Evolutionary conservation across 2,888 invertebrate species (phyloP), one percentile per base, ranked within the genome.

Genomic region (Cremastobaeus sp.): DNA sequence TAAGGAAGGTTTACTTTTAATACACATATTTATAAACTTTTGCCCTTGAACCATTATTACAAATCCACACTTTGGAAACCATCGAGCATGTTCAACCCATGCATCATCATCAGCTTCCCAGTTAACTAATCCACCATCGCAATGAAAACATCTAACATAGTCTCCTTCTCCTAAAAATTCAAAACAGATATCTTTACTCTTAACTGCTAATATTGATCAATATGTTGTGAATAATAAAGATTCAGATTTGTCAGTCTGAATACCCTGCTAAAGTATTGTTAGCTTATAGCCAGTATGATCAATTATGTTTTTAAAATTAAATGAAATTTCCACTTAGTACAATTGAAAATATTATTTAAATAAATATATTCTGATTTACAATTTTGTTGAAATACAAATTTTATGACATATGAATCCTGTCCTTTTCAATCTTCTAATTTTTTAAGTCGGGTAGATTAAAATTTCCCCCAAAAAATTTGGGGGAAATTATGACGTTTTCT

Each of bases 31-130:
- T 1, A 97, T 92, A 84, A 93, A 97, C 37, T 93, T 92, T 70
- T 92, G 91, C 8, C 96, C 96, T 85, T 95, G 95, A 45, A 94
- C 92, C 59, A 96, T 90, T 64, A 91, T 88, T 12, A 98, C 92
- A 86, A 93, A 98, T 5, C 93, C 93, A 88, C 98, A 98, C 83
- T 92, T 91, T 0, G 96, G 94, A 90, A 96, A 97, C 96, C 96
- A 98, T 81, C 93, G 91, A 8, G 96, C 96, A 89, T 98, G 98
- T 85, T 98, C 98, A 55, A 92, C 91, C 97, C 97, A 98, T 0
- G 97, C 96, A 84, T 94, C 94, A 87, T 98, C 98, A 12, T 92
- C 92, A 32, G 92, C 91, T 86, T 96, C 94, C 98, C 98, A 98
- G 84, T 94, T 93, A 77, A 94, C 91, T 45, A 98, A 89, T 0